phyloP scores from a whole-genome alignment of 2,888 invertebrate species.

The Trichopoda pennipes region DNA sequence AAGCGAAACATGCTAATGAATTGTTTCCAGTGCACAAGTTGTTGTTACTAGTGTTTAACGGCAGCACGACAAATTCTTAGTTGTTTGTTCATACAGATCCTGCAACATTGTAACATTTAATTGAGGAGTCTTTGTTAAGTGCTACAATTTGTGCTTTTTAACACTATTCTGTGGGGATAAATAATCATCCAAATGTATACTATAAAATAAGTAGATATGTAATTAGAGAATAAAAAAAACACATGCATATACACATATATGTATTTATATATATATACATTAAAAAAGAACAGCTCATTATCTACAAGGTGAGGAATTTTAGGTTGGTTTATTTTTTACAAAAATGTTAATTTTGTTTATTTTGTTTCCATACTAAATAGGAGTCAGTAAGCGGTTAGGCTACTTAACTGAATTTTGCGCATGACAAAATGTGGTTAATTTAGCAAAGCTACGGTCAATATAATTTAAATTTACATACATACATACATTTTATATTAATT shows the following conservation, averaged over 20 bases:
- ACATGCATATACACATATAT: not conserved
- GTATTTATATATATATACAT: not conserved
- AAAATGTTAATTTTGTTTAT: not conserved
- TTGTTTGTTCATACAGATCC: conserved; percentile 71
- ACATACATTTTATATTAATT: conserved; percentile 49
- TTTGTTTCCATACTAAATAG: not conserved
- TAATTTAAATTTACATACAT: conserved; percentile 31
- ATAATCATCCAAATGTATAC: conserved; percentile 20
- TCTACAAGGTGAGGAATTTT: conserved; percentile 48
- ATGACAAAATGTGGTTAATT: conserved; percentile 40
- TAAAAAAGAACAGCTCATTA: conserved; percentile 33
- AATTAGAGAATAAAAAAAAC: not conserved
- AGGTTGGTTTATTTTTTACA: conserved; percentile 6
- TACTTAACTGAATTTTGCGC: conserved; percentile 25
- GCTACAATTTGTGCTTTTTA: conserved; percentile 60
- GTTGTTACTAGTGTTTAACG: conserved; percentile 48
- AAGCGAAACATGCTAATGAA: conserved; percentile 57
- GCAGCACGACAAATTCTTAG: conserved; percentile 26
- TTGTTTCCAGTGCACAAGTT: conserved; percentile 43
- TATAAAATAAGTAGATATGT: not conserved
- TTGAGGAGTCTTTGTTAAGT: conserved; percentile 50
- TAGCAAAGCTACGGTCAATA: conserved; percentile 35
- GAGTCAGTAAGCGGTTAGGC: no score
- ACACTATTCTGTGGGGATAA: conserved; percentile 40
- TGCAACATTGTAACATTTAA: conserved; percentile 67